Conservation (phyloP, 2,113 vertebrate species). For the Rousettus leschenaultii region DNA sequence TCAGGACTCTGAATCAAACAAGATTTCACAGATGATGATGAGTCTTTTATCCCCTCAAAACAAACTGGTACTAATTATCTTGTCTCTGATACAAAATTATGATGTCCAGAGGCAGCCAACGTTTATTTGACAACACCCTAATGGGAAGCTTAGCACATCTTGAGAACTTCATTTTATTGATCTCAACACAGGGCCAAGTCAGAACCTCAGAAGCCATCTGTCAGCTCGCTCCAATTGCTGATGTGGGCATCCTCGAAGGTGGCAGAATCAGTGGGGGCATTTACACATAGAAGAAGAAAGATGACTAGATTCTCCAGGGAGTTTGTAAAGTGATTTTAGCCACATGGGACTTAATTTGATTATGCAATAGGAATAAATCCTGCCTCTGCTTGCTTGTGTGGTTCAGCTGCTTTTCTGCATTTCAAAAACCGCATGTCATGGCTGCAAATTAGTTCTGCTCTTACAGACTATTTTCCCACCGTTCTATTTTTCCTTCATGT, state of each 20-base stretch:
- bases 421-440: neutral
- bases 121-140: neutral
- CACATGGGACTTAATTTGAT: neutral
- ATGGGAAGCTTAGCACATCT: neutral
- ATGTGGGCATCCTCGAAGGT: fast-evolving
- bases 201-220: neutral
- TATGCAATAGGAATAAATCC: neutral
- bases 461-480: neutral
- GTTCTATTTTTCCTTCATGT: neutral
- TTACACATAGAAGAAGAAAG: neutral
- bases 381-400: neutral
- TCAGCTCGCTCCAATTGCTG: neutral
- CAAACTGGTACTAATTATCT: neutral
- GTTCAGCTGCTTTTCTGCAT: neutral
- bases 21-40: neutral
- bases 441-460: neutral
- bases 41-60: neutral
- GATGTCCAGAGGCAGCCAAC: neutral
- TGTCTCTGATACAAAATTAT: neutral
- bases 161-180: slow-evolving; percentile 9
- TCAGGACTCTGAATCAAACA: neutral
- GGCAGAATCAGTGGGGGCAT: neutral
- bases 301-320: neutral
- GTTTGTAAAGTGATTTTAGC: neutral
- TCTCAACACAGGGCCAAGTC: neutral